Evolutionary conservation across 2,797 vertebrate species (phyloP), one percentile per base, ranked within the genome.

Genomic region (Heterohyrax brucei): DNA sequence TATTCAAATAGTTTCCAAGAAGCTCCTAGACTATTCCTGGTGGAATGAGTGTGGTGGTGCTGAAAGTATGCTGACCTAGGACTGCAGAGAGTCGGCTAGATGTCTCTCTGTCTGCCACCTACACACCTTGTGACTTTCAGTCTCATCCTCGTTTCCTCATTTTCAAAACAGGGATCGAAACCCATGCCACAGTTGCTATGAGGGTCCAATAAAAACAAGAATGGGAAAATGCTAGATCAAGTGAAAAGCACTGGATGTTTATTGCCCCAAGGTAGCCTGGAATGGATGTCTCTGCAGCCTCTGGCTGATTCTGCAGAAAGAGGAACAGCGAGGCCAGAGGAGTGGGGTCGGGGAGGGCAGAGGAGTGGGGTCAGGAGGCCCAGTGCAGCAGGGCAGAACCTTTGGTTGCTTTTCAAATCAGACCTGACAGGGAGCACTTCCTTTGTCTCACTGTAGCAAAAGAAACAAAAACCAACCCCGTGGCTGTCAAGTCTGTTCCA

Each of bases 1-100:
- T 56, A 92, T 96, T 95, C 79, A 91, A 91, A 91, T 66, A 24
- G 44, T 91, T 86, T 92, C 46, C 61, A 92, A 87, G 92, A 95
- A 95, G 82, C 64, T 88, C 75, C 24, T 3, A 82, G 64, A 62
- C n/a, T 50, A 26, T 85, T 94, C 33, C 33, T 86, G 6, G 26
- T 87, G 75, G 30, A 62, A 68, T 79, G 46, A 85, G 26, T n/a
- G 62, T n/a, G 19, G 39, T 6, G 13, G n/a, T 88, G 14, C n/a
- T 93, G 61, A 89, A 66, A 93, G 28, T 24, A 9, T 7, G 46
- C 44, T 56, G 46, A 90, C 48, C 75, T 21, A 22, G 7, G 61
- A 81, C 39, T n/a, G 62, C 18, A 24, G 62, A 70, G 7, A 66
- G 68, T 59, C 56, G 10, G 4, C 61, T 68, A 68, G n/a, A 7